phyloP scores from a whole-genome alignment of 2,888 invertebrate species.

The Drosophila recens region DNA sequence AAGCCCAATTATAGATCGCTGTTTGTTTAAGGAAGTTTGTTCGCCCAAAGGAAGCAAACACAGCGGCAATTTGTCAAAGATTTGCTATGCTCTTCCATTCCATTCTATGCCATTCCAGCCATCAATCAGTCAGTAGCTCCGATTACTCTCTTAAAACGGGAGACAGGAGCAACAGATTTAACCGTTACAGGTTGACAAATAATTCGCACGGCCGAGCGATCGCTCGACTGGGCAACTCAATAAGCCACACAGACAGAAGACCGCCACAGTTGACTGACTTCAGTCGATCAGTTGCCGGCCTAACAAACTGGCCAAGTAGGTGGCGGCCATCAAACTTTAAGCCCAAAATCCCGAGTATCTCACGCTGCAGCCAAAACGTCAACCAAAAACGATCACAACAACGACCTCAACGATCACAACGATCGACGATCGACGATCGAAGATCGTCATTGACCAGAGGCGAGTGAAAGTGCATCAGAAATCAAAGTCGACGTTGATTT shows the following conservation, averaged over 20 bases:
- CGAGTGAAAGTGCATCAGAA: slow-evolving; percentile 78
- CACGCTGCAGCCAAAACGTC: slow-evolving; percentile 66
- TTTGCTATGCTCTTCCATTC: slow-evolving; percentile 61
- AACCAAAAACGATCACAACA: slow-evolving; percentile 10
- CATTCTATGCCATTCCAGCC: slow-evolving; percentile 30
- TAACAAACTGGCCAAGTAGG: slow-evolving; percentile 66
- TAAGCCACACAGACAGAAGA: slow-evolving; percentile 71
- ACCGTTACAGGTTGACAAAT: slow-evolving; percentile 78
- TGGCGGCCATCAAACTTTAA: slow-evolving; percentile 58
- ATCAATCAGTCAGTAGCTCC: slow-evolving; percentile 61
- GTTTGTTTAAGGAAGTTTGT: slow-evolving; percentile 73
- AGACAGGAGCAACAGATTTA: slow-evolving; percentile 57
- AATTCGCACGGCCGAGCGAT: slow-evolving; percentile 76
- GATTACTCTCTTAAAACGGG: slow-evolving; percentile 53
- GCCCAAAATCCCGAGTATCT: slow-evolving; percentile 61
- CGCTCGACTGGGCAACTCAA: slow-evolving; percentile 74
- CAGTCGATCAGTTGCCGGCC: slow-evolving; percentile 20
- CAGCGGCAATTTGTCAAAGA: slow-evolving; percentile 70
- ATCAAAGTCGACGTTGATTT: slow-evolving; percentile 70
- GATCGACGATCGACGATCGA: slow-evolving; percentile 12
- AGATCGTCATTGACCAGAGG: slow-evolving; percentile 32
- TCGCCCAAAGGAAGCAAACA: slow-evolving; percentile 42
- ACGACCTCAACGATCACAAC: slow-evolving; percentile 13
- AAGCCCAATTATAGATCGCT: slow-evolving; percentile 38
- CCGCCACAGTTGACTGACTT: slow-evolving; percentile 73